Base-by-base conservation (phyloP, 1,140 invertebrate species). In the Bacillus rossius region DNA sequence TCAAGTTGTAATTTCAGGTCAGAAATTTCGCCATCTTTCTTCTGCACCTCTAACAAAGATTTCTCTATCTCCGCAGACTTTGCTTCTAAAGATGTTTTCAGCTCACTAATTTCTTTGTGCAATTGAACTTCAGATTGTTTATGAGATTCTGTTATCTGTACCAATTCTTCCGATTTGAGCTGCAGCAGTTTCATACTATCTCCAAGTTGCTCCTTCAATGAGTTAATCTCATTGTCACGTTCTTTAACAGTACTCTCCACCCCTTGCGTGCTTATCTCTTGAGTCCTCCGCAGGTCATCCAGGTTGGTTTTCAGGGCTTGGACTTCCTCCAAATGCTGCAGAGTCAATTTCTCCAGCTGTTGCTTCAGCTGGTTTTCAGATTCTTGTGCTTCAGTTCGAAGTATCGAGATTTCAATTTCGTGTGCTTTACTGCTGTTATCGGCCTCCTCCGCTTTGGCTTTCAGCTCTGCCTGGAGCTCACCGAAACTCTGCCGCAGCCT, bases 331-430 rank as follows among this genome's bases (percentile, higher is more conserved):
- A 66, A 56, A 14, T 70, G 65, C n/a, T 53, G 14, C 8, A 64
- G 65, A 0, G 70, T 64, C 60, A 71, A 59, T 26, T 76, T 69
- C 25, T 72, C 68, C 3, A 76, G 47, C 13, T 75, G 69, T 1
- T 69, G 69, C 22, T 77, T 67, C 1, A 76, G 60, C 19, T 78
- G 71, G 4, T 69, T 65, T 14, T 60, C 77, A 37, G 77, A 65
- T 4, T 74, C 68, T 60, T 81, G 76, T 22, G 77, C 77, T 65
- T 81, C 76, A 47, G 75, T 76, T 37, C 69, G 68, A 26, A 75
- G 61, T 47, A 74, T 67, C 57, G 74, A 70, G 61, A 76, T 75
- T 71, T 75, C 78, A 19, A 63, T 64, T 54, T 78, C 72, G 51
- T 74, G 70, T 38, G 69, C 66, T 17, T 53, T 55, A 20, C 63